Base-by-base conservation (phyloP, 35 echinoderm and acorn worm genomes). In the Anneissia japonica region DNA sequence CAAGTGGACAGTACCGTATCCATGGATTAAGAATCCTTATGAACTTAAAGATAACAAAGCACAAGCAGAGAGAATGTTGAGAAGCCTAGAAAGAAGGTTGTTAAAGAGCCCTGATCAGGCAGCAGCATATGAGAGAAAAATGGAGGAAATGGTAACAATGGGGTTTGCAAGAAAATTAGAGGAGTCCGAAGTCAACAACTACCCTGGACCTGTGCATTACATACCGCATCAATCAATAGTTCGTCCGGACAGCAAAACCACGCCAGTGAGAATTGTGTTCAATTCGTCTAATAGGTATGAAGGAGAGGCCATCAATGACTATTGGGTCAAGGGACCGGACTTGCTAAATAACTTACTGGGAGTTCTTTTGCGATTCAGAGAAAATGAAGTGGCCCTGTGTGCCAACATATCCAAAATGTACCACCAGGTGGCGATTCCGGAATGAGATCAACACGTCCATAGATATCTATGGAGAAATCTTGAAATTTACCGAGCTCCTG, bases 1-100 rank as follows among this genome's bases (percentile, higher is more conserved):
- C 0, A 75, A 93, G 35, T 86, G 92, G 92, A 37, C 85, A 14
- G 79, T 90, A 0, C 92, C 92, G 28, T 93, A 90, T 39, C 92
- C 87, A 7, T 93, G 92, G 92, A 72, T 39, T 17, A 93, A 86
- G 37, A 83, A 93, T 51, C 82, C 92, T 6, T 34, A 82, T 14
- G 32, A 74, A 35, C 87, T 90, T 33, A 76, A 87, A 38, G 87
- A 89, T 73, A 91, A 85, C 75, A 0, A 74, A 23, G 28, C 23
- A 9, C 37, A 81, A 31, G 86, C 77, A 7, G 86, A 40, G 30
- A 81, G 81, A 34, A 87, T 79, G 75, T 75, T 87, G n/a, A n/a
- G 84, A 5, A 46, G 80, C 16, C 88, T 85, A 30, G 89, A 94
- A 74, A 87, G 74, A 64, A 83, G 74, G 39, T 39, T 94, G 26